These are phyloP conservation scores for Riptortus pedestris DNA, from an alignment of 1,140 invertebrate genomes.

Conservation along the genomic window DNA sequence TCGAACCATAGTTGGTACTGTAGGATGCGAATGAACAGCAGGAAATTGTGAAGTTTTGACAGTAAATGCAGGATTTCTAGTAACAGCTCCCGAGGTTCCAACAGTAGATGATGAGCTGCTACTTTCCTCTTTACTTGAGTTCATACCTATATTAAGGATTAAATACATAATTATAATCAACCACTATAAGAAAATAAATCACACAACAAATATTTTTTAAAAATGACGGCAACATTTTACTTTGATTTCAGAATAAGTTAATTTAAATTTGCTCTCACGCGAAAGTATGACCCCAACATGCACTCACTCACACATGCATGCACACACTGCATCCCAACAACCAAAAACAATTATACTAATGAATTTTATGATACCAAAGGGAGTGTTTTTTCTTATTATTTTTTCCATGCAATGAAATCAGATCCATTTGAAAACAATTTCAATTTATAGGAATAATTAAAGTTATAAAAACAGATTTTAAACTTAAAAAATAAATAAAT, in stretches of 20 bases:
- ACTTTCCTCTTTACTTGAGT: conserved; percentile 13
- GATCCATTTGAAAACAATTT: too few relatives aligned
- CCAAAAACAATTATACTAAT: too few relatives aligned
- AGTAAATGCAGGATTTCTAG: conserved; percentile 19
- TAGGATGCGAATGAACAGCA: conserved; percentile 36
- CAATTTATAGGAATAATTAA: too few relatives aligned
- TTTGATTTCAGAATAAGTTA: background rate
- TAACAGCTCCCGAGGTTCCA: conserved; percentile 19
- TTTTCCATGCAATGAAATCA: too few relatives aligned
- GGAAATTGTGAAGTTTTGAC: conserved; percentile 26
- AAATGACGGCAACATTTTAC: background rate
- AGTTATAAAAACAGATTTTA: too few relatives aligned
- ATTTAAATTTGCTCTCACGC: too few relatives aligned
- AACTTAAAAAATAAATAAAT: too few relatives aligned
- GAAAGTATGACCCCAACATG: too few relatives aligned
- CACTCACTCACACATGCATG: too few relatives aligned
- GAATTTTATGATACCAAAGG: too few relatives aligned
- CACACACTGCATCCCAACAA: too few relatives aligned
- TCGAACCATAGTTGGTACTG: conserved; percentile 26
- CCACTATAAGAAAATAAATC: background rate
- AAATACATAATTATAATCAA: background rate
- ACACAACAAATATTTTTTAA: background rate
- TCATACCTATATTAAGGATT: background rate
- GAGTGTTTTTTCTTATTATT: too few relatives aligned
- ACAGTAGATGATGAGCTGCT: conserved; percentile 16